phyloP scores from a whole-genome alignment of 2,797 vertebrate species.

The Bovichtus variegatus region DNA sequence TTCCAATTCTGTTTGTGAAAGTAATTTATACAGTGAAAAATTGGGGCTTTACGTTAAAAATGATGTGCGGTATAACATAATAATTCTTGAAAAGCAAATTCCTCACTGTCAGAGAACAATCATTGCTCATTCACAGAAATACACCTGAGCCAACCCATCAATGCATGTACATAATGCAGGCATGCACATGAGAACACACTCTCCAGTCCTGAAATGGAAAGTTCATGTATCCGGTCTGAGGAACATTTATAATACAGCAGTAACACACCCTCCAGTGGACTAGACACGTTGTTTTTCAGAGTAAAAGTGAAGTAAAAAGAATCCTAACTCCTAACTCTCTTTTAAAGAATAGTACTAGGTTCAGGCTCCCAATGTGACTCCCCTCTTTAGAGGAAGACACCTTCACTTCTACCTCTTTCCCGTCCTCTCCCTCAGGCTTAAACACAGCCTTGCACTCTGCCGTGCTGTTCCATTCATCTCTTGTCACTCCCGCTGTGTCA shows the following conservation, averaged over 20 bases:
- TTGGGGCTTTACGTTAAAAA: neutral
- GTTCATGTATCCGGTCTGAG: conserved; percentile 27
- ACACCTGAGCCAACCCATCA: neutral
- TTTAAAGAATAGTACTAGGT: conserved; percentile 34
- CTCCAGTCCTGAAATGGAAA: conserved; percentile 24
- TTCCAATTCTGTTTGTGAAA: neutral
- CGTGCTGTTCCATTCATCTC: conserved; percentile 34
- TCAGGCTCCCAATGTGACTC: conserved; percentile 23
- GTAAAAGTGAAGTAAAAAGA: conserved; percentile 25
- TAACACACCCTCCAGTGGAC: conserved; percentile 32
- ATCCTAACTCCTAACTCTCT: conserved; percentile 34
- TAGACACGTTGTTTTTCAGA: conserved; percentile 32
- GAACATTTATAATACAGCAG: conserved; percentile 43
- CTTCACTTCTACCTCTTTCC: conserved; percentile 22
- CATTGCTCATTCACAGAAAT: neutral
- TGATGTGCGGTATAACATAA: neutral
- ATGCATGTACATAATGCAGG: neutral
- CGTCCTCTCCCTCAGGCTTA: conserved; percentile 25
- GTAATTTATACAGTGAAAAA: neutral
- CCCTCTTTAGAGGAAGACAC: conserved; percentile 25
- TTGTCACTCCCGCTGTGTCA: conserved; percentile 32
- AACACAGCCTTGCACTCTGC: conserved; percentile 41
- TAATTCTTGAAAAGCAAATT: neutral
- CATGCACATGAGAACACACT: neutral
- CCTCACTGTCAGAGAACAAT: neutral